Base-by-base conservation (phyloP, 2,797 vertebrate genomes). In the Periophthalmus magnuspinnatus region DNA sequence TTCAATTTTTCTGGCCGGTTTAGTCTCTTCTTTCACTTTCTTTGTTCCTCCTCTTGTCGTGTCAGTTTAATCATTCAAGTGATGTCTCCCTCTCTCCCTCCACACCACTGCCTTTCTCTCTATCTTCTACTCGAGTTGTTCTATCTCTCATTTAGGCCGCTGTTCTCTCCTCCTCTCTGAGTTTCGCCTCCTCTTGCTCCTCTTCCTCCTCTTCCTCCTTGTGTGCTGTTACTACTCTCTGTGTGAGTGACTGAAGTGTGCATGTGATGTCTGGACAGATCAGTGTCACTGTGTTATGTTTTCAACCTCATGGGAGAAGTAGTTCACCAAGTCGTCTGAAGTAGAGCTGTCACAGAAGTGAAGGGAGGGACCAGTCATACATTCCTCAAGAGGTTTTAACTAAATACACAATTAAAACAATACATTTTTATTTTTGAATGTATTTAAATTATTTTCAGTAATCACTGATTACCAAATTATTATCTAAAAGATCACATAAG, bases 121-220 rank as follows among this genome's bases (percentile, higher is more conserved):
- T 57, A 68, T 82, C 80, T 81, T 89, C 81, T 82, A 75, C 82
- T 82, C 77, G 77, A 82, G 84, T 84, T 83, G 80, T 64, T 65
- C 28, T 82, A 68, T 82, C 84, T 86, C 80, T 81, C 78, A 91
- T 88, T 83, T 89, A 91, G 90, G 88, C 81, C 86, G 83, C 78
- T 76, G 32, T 74, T 84, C 71, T 73, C 78, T 70, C 69, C 65
- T 38, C 68, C 79, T 79, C 38, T 41, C 72, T 75, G 56, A 75
- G 41, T 74, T 19, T 68, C 50, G 67, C 70, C 82, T 83, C 14
- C 24, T 67, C 75, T 63, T 79, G 67, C 74, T 71, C 34, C 68
- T 67, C 75, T 63, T 79, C 67, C 74, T 71, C 34, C 68, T 67
- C 75, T 63, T 79, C 67, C 74, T 71, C 34, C 68, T 81, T 73